phyloP scores from a whole-genome alignment of 2,797 vertebrate genomes.

The Karalla daura region DNA sequence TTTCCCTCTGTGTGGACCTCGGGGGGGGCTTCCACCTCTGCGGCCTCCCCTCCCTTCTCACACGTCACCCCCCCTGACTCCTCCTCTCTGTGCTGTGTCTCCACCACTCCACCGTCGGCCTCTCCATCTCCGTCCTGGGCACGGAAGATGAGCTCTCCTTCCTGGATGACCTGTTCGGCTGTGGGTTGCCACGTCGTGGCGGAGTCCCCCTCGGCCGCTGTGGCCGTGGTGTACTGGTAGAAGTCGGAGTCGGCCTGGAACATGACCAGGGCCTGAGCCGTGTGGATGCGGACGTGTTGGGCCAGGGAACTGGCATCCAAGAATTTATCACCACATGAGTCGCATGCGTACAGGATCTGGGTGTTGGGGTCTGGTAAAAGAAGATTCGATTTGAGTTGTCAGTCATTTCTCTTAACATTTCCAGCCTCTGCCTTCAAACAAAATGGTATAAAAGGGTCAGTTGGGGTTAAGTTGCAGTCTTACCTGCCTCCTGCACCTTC shows the following conservation, averaged over 20 bases:
- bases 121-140: conserved; percentile 76
- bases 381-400: conserved; percentile 9
- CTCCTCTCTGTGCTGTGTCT: conserved; percentile 32
- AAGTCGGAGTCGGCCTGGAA: conserved; percentile 97
- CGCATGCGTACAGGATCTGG: conserved; percentile 96
- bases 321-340: conserved; percentile 98
- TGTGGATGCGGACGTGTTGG: conserved; percentile 97
- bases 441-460: no score
- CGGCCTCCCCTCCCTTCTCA: conserved; percentile 68
- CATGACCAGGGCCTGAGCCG: conserved; percentile 97
- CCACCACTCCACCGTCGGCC: conserved; percentile 37
- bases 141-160: conserved; percentile 89
- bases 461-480: no score
- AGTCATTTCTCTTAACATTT: background rate
- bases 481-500: conserved; percentile 97
- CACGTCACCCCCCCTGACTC: conserved; percentile 75
- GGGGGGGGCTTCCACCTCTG: conserved; percentile 39
- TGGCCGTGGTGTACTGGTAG: conserved; percentile 88
- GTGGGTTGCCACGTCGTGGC: conserved; percentile 87
- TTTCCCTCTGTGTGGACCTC: conserved; percentile 48
- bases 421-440: no score
- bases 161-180: conserved; percentile 89
- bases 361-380: conserved; percentile 92
- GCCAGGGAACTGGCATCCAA: conserved; percentile 93
- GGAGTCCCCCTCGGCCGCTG: conserved; percentile 68